Conservation (phyloP, 2,113 vertebrate genomes). For the Furnarius figulus region DNA sequence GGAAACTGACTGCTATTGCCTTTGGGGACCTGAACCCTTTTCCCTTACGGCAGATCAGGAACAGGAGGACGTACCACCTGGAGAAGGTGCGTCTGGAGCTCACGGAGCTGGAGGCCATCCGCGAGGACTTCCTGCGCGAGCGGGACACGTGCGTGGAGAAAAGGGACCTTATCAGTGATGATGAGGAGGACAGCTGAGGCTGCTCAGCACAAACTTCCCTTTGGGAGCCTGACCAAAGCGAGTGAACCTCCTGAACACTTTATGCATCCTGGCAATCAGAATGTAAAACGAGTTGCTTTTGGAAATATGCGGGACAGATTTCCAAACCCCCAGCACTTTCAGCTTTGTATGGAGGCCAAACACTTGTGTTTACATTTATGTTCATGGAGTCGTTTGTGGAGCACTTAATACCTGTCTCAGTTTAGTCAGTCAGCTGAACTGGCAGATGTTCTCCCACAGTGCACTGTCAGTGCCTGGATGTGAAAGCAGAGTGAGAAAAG, state of each 20-base stretch:
- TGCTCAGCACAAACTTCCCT: neutral
- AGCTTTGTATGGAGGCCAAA: conserved; percentile 21
- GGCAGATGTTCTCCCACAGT: neutral
- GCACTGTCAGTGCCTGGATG: neutral
- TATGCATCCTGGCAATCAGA: neutral
- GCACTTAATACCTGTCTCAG: conserved; percentile 15
- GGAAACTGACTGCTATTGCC: conserved; percentile 90
- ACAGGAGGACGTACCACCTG: conserved; percentile 89
- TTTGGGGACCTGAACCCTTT: conserved; percentile 98
- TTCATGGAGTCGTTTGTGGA: neutral
- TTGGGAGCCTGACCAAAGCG: conserved; percentile 39
- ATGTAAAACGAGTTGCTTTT: neutral
- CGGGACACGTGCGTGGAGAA: conserved; percentile 85
- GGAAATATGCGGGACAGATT: conserved; percentile 65
- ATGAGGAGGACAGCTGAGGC: conserved; percentile 89
- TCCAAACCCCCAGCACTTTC: conserved; percentile 48
- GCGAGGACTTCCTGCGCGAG: conserved; percentile 92
- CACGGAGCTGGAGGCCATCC: conserved; percentile 92
- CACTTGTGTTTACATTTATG: conserved; percentile 35
- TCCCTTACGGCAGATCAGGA: conserved; percentile 93
- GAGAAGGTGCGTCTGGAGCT: conserved; percentile 95
- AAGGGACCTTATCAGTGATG: conserved; percentile 90
- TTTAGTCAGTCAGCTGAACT: neutral
- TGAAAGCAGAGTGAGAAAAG: neutral
- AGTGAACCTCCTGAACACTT: neutral